These are phyloP conservation scores for Neomonachus schauinslandi DNA, from an alignment of 2,113 vertebrate species.

Conservation along the genomic window DNA sequence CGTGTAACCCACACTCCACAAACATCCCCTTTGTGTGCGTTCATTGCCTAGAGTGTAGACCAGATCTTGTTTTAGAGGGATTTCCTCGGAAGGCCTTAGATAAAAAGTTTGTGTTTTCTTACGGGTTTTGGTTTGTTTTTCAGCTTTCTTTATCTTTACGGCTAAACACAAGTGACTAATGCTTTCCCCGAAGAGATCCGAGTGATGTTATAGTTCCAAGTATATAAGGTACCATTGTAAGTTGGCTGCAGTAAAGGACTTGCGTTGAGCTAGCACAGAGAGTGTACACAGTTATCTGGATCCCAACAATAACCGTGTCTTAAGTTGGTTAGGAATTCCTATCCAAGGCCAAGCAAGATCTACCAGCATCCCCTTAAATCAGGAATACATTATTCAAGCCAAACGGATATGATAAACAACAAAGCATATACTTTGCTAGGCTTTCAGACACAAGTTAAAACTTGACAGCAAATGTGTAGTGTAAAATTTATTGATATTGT, in stretches of 20 bases:
- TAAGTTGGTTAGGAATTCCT: background rate
- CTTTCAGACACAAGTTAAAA: background rate
- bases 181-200: background rate
- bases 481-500: background rate
- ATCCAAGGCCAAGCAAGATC: background rate
- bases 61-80: background rate
- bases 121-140: background rate
- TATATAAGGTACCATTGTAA: background rate
- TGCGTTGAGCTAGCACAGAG: too few relatives aligned
- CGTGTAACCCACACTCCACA: accelerated
- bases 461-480: background rate
- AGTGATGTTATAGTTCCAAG: background rate
- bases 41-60: background rate
- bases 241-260: background rate
- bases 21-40: background rate
- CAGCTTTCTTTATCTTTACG: background rate
- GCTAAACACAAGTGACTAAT: background rate
- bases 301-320: background rate
- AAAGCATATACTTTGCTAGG: background rate
- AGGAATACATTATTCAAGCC: background rate
- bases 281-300: background rate
- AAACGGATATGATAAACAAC: background rate
- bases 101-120: background rate
- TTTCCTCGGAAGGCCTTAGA: background rate
- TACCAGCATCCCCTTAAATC: background rate